phyloP scores from a whole-genome alignment of 2,797 vertebrate species.

The Phrynocephalus vlangalii region DNA sequence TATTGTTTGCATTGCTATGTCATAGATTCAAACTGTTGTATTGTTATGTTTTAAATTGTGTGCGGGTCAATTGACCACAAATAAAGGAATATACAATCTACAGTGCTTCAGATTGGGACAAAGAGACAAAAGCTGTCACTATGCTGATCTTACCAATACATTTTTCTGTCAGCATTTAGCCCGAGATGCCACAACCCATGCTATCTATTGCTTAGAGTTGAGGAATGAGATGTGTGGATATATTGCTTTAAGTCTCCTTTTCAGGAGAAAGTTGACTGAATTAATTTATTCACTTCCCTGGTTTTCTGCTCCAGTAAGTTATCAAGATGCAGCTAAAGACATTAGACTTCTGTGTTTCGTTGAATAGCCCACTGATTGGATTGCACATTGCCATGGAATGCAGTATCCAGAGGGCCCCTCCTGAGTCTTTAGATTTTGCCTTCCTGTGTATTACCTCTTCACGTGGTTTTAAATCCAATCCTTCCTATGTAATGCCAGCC shows the following conservation, averaged over 20 bases:
- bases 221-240: neutral
- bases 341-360: neutral
- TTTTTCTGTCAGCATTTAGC: neutral
- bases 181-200: neutral
- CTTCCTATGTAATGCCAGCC: neutral
- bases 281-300: slow-evolving; percentile 20
- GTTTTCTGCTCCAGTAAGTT: slow-evolving; percentile 16
- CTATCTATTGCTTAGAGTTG: neutral
- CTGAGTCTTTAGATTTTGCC: slow-evolving; percentile 18
- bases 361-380: slow-evolving; percentile 1
- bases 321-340: slow-evolving; percentile 15
- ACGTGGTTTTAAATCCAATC: slow-evolving; percentile 1
- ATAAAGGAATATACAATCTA: neutral
- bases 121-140: neutral
- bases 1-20: too few species aligned
- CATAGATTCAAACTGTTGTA: too few species aligned
- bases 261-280: slow-evolving; percentile 3
- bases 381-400: slow-evolving; percentile 12
- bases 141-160: neutral
- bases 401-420: neutral
- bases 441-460: slow-evolving; percentile 19
- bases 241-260: neutral
- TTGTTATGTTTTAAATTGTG: too few species aligned
- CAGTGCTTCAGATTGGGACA: neutral
- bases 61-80: too few species aligned